Conservation (phyloP, 2,797 vertebrate species). For the Champsocephalus esox region DNA sequence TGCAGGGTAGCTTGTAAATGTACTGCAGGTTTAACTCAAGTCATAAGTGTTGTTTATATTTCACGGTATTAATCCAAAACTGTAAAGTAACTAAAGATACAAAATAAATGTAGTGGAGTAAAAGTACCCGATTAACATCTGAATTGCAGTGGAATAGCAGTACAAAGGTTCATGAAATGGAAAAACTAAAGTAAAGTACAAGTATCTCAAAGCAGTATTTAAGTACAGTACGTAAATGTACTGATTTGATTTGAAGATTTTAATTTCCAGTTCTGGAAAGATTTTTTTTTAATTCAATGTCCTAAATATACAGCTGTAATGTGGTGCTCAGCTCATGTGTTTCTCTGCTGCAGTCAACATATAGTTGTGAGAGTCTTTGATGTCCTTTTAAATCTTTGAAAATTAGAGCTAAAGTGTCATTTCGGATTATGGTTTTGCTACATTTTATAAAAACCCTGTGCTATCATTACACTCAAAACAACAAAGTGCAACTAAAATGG, state of each 20-base stretch:
- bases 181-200: too few relatives aligned
- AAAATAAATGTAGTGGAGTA: too few relatives aligned
- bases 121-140: too few relatives aligned
- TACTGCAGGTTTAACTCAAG: too few relatives aligned
- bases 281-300: neutral
- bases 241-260: conserved; percentile 20
- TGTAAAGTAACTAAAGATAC: too few relatives aligned
- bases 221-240: too few relatives aligned
- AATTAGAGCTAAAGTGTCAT: conserved; percentile 1
- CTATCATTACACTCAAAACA: neutral
- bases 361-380: neutral
- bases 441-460: neutral
- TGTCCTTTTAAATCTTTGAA: neutral
- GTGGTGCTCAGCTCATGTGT: neutral
- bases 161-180: too few relatives aligned
- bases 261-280: conserved; percentile 8
- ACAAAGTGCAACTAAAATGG: conserved; percentile 4
- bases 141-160: too few relatives aligned
- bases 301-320: conserved; percentile 9
- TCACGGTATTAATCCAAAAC: too few relatives aligned
- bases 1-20: too few relatives aligned
- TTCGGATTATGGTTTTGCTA: conserved; percentile 4
- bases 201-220: too few relatives aligned
- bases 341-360: neutral
- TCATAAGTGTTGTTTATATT: too few relatives aligned